Base-by-base conservation (phyloP, 92 coral and sea anemone species). In the Scolanthus callimorphus region DNA sequence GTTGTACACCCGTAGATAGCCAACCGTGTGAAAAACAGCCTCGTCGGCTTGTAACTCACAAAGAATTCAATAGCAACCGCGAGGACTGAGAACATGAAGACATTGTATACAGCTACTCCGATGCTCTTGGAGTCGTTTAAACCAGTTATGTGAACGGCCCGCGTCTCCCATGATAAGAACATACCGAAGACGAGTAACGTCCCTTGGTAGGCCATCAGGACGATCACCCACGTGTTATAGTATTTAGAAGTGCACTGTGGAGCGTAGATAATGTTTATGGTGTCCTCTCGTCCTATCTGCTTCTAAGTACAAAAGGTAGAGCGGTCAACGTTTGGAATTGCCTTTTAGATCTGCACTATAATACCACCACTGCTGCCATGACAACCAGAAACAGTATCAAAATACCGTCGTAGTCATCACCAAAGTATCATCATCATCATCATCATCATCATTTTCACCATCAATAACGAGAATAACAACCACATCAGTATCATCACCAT, bases 91-190 rank as follows among this genome's bases (percentile, higher is more conserved):
- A 90, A 85, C 74, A 90, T 83, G 11, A 82, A 86, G 27, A 85
- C 85, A 51, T 90, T 90, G 52, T 90, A 90, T 17, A 85, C 97
- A 15, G 89, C 90, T 23, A 85, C 49, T 2, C 89, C 92, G 19
- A 81, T 90, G 81, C 83, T 85, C 39, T 83, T 81, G 49, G 92
- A 85, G 59, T 90, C 97, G 70, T 90, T 90, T 26, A 85, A 76
- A 10, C 83, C 85, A 1, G 72, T 69, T 43, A 69, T 77, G 31
- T 63, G 83, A 9, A 90, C 97, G 60, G 84, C 77, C 26, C 92
- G 54, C 10, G 97, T 90, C 30, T 90, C 92, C 85, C 84, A 90
- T 10, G 97, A 87, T 30, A 90, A 71, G 66, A 90, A 90, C 69
- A 85, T 77, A 17, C 97, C 97, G 24, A 85, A 90, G 17, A 85